Evolutionary conservation across 1,140 invertebrate genomes (phyloP).

Genomic region (Coptotermes formosanus): DNA sequence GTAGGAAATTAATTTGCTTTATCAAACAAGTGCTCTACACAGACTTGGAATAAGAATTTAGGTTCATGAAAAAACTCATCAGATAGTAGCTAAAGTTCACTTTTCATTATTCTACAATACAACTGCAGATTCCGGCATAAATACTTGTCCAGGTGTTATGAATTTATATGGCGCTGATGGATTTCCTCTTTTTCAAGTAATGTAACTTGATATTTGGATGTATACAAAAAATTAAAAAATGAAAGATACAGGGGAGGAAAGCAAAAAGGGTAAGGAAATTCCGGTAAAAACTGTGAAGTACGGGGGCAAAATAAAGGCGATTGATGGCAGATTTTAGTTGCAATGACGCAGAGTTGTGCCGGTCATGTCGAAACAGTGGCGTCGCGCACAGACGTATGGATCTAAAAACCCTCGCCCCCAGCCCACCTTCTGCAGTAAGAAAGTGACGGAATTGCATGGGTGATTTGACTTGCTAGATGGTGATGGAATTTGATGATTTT

Average conservation of each 20-base stretch:
- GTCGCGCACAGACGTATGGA: not conserved
- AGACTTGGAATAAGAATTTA: no score
- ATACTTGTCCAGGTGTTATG: not conserved
- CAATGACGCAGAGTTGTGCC: not conserved
- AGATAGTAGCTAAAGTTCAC: no score
- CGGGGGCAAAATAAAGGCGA: not conserved
- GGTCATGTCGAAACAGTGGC: not conserved
- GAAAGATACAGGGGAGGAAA: not conserved
- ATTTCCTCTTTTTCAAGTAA: not conserved
- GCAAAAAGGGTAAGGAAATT: not conserved
- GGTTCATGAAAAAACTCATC: no score
- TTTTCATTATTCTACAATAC: no score
- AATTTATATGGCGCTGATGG: not conserved
- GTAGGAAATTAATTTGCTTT: no score
- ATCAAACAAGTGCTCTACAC: no score
- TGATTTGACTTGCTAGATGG: no score
- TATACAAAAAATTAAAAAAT: not conserved
- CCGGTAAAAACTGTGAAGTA: not conserved
- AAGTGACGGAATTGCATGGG: no score
- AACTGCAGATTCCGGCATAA: not conserved
- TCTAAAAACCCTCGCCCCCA: no score
- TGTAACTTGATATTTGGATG: not conserved
- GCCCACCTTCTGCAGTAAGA: no score
- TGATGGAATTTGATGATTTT: no score
- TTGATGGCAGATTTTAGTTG: not conserved